These are phyloP conservation scores for Leptopilina myrica DNA, from an alignment of 2,888 invertebrate genomes.

Conservation along the genomic window DNA sequence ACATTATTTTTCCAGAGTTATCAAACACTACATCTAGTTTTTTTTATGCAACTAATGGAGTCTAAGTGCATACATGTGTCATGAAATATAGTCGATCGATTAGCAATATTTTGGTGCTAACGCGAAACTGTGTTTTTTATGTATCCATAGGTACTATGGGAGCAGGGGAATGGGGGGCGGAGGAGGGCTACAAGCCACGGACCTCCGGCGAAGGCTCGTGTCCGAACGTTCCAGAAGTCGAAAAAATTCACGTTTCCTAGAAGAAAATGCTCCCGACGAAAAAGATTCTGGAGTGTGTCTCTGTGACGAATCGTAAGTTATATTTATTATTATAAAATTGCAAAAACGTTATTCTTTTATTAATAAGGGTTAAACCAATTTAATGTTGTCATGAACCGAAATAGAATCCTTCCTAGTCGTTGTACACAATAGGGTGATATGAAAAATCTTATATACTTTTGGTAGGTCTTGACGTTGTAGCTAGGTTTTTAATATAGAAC, in stretches of 20 bases:
- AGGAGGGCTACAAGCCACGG: conserved; percentile 76
- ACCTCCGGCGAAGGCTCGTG: conserved; percentile 74
- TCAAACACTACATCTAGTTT: neutral
- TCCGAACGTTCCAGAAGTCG: conserved; percentile 66
- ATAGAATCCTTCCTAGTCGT: too few species aligned
- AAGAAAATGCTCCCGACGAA: conserved; percentile 60
- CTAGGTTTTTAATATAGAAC: too few species aligned
- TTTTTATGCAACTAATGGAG: neutral
- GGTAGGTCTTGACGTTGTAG: too few species aligned
- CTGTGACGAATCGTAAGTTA: conserved; percentile 65
- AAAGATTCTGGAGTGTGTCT: conserved; percentile 53
- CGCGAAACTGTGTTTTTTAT: neutral
- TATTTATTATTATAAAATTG: too few species aligned
- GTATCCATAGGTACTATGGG: conserved; percentile 73
- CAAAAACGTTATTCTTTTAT: too few species aligned
- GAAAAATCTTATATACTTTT: too few species aligned
- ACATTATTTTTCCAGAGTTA: neutral
- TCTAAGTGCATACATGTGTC: conserved; percentile 10
- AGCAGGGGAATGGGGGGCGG: conserved; percentile 76
- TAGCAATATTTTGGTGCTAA: neutral
- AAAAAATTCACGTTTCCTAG: conserved; percentile 59
- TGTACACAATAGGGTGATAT: too few species aligned
- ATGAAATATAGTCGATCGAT: conserved; percentile 10
- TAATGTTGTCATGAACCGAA: too few species aligned
- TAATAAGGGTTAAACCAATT: too few species aligned